Evolutionary conservation across 2,888 invertebrate genomes (phyloP).

Genomic region (Macaria liturata): DNA sequence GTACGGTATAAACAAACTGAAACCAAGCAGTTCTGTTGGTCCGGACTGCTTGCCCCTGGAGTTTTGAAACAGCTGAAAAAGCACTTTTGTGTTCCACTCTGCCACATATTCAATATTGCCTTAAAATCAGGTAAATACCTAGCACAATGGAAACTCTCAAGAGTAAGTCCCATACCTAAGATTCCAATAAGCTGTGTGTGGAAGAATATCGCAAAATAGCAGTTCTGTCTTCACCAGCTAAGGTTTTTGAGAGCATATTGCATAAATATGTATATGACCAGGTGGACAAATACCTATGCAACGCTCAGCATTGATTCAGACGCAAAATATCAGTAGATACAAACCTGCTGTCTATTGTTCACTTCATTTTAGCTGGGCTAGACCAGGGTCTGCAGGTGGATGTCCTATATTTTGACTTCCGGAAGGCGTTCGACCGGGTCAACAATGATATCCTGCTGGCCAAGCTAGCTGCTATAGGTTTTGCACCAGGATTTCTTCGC

Average conservation of each 20-base stretch:
- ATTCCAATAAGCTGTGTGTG: neutral
- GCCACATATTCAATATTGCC: neutral
- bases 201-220: neutral
- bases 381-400: neutral
- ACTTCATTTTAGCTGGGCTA: neutral
- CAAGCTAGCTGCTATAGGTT: too few relatives aligned
- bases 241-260: neutral
- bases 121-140: neutral
- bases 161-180: constrained; percentile 3
- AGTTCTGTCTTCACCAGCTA: neutral
- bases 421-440: constrained; percentile 8
- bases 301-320: constrained; percentile 1
- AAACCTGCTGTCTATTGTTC: neutral
- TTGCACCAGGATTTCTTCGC: neutral
- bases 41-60: too few relatives aligned
- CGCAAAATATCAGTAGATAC: neutral
- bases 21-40: too few relatives aligned
- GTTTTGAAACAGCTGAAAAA: too few relatives aligned
- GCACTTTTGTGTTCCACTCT: neutral
- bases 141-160: neutral
- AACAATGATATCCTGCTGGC: constrained; percentile 4
- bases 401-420: constrained; percentile 5
- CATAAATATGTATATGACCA: neutral
- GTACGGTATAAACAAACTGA: too few relatives aligned
- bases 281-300: too few relatives aligned